Conservation (phyloP, 2,113 vertebrate genomes). For the Morone saxatilis region DNA sequence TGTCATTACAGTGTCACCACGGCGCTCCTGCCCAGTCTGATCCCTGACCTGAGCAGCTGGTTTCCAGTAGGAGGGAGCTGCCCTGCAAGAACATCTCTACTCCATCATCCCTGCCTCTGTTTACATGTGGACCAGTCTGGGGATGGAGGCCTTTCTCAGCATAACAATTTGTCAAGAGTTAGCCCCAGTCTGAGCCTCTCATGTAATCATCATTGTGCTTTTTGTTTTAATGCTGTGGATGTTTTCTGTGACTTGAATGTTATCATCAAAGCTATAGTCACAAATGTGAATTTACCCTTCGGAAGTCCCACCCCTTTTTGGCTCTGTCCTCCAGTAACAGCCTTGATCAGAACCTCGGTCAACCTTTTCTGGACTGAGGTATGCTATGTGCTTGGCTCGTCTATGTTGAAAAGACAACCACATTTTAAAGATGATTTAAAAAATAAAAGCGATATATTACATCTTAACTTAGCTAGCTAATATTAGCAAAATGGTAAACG, state of each 20-base stretch:
- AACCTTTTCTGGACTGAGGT: too few relatives aligned
- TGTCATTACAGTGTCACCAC: conserved; percentile 56
- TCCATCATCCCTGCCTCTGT: conserved; percentile 66
- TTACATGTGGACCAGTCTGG: conserved; percentile 33
- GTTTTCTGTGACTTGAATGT: conserved; percentile 18
- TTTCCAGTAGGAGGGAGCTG: conserved; percentile 61
- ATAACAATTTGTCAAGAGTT: conserved; percentile 20
- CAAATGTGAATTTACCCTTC: conserved; percentile 13
- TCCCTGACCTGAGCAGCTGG: conserved; percentile 66
- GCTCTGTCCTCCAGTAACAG: too few relatives aligned
- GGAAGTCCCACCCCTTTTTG: too few relatives aligned
- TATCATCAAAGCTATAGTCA: conserved; percentile 6
- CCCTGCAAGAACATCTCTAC: conserved; percentile 47
- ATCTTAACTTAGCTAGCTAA: too few relatives aligned
- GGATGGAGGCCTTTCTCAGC: conserved; percentile 32
- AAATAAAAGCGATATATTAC: too few relatives aligned
- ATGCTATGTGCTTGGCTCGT: too few relatives aligned
- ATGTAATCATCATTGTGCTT: conserved; percentile 23
- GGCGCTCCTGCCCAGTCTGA: conserved; percentile 43
- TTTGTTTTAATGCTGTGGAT: not conserved
- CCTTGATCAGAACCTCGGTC: too few relatives aligned
- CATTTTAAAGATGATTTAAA: too few relatives aligned
- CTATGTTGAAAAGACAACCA: too few relatives aligned
- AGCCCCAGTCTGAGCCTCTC: conserved; percentile 25
- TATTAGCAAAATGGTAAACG: too few relatives aligned